Evolutionary conservation across 2,888 invertebrate species (phyloP).

Genomic region (Dryomyza anilis): DNA sequence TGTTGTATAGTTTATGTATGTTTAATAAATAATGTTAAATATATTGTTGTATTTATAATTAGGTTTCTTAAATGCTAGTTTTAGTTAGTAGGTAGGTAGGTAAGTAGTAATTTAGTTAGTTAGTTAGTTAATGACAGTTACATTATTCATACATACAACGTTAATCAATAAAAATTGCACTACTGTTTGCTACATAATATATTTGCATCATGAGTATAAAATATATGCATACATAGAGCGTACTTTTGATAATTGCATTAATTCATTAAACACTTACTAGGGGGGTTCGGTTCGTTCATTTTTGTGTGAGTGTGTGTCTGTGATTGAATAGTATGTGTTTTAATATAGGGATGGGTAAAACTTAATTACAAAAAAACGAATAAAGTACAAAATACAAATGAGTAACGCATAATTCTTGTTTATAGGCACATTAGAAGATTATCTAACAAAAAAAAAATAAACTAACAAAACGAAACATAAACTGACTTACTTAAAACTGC

Average conservation of each 20-base stretch:
- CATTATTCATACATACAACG: slow-evolving; percentile 43
- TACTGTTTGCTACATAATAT: slow-evolving; percentile 35
- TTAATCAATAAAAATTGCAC: slow-evolving; percentile 46
- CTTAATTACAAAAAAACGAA: background rate
- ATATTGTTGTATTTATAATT: slow-evolving; percentile 16
- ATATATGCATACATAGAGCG: slow-evolving; percentile 13
- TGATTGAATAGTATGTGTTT: too few relatives aligned
- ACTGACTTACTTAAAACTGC: background rate
- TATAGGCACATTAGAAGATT: slow-evolving; percentile 22
- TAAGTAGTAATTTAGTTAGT: too few relatives aligned
- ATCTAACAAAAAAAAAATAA: slow-evolving; percentile 3
- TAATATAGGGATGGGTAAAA: too few relatives aligned
- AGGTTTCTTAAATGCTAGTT: too few relatives aligned
- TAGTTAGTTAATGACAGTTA: slow-evolving; percentile 25
- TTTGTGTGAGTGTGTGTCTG: too few relatives aligned
- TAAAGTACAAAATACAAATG: background rate
- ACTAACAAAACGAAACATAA: too few relatives aligned
- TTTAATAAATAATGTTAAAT: slow-evolving; percentile 24
- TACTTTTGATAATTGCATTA: background rate
- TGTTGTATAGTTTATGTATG: slow-evolving; percentile 13
- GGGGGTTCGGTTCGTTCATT: too few relatives aligned
- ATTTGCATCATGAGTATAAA: slow-evolving; percentile 25
- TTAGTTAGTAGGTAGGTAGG: too few relatives aligned
- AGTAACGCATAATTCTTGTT: slow-evolving; percentile 15
- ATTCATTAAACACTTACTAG: too few relatives aligned